Conservation (phyloP, 2,797 vertebrate species). For the Corythornis leucogaster region DNA sequence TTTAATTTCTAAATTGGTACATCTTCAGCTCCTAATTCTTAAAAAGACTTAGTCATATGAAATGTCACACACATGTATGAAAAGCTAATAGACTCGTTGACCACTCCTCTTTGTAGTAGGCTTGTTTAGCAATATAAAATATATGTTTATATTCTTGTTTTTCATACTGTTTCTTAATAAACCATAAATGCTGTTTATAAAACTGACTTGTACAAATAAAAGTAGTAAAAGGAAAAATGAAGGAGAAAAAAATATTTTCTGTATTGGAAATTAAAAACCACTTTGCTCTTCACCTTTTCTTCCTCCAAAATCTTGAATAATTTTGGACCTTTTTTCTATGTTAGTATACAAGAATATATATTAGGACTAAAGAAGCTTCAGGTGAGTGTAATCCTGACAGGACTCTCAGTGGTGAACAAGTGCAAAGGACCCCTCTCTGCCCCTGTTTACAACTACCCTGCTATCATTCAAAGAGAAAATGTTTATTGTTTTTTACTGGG, state of each 20-base stretch:
- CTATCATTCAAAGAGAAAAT: neutral
- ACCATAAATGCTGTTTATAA: neutral
- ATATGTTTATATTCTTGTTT: neutral
- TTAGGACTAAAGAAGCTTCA: neutral
- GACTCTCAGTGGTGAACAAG: neutral
- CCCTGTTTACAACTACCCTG: neutral
- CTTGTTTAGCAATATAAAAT: neutral
- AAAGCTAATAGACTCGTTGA: neutral
- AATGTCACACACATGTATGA: neutral
- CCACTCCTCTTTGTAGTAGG: neutral
- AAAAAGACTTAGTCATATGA: neutral
- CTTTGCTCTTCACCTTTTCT: neutral
- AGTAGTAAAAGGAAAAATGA: neutral
- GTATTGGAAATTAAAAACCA: fast-evolving
- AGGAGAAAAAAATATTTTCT: neutral
- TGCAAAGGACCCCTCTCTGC: neutral
- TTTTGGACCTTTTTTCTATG: neutral
- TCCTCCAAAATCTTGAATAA: neutral
- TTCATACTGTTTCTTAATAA: neutral
- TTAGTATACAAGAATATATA: neutral
- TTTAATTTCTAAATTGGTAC: neutral
- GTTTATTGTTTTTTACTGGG: neutral
- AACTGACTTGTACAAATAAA: neutral
- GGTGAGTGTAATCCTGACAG: neutral
- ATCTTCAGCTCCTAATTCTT: neutral